phyloP scores from a whole-genome alignment of 2,797 vertebrate species.

The Tenualosa thibaudeaui region DNA sequence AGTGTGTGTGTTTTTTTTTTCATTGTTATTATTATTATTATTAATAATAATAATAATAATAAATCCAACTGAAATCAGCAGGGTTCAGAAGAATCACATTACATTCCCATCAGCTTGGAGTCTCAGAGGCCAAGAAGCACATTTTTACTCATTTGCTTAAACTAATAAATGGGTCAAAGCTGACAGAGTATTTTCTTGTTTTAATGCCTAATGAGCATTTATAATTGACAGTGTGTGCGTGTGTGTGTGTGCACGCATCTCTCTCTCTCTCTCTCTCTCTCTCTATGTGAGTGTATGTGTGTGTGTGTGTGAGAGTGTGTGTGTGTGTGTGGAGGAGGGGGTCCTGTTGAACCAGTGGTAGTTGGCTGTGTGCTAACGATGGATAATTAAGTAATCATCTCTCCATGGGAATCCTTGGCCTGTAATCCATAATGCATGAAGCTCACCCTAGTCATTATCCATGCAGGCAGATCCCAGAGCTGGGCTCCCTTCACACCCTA shows the following conservation, averaged over 20 bases:
- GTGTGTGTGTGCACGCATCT: neutral
- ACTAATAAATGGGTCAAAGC: neutral
- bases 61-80: neutral
- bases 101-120: neutral
- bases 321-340: conserved; percentile 12
- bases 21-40: neutral
- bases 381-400: conserved; percentile 61
- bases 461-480: neutral
- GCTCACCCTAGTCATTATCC: neutral
- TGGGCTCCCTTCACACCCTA: neutral
- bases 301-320: neutral
- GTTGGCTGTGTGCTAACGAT: conserved; percentile 41
- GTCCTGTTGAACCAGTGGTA: conserved; percentile 26
- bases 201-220: neutral
- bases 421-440: conserved; percentile 69
- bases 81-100: neutral
- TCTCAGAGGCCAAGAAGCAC: neutral
- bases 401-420: conserved; percentile 48
- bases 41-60: neutral
- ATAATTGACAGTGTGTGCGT: neutral
- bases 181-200: neutral
- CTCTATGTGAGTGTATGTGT: conserved; percentile 18
- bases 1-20: neutral
- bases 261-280: neutral
- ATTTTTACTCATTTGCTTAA: neutral